Evolutionary conservation across 2,888 invertebrate species (phyloP).

Genomic region (Microplitis deprimator): DNA sequence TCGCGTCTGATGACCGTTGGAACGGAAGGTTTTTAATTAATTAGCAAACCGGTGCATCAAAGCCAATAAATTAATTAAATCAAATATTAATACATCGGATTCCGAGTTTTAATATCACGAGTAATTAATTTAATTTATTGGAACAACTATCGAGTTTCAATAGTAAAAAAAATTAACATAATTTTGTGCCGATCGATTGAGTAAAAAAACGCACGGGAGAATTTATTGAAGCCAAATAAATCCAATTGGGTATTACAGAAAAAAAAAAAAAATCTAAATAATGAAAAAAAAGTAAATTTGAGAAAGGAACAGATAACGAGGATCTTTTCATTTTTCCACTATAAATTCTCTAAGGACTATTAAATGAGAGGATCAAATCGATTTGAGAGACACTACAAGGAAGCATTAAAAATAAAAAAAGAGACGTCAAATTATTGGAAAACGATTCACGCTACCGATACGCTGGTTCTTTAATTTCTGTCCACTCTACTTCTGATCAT

Average conservation of each 20-base stretch:
- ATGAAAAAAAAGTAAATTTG: not conserved
- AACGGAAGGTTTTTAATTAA: too few relatives aligned
- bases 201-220: not conserved
- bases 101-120: too few relatives aligned
- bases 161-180: not conserved
- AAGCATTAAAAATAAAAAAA: not conserved
- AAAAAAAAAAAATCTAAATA: not conserved
- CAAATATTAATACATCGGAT: too few relatives aligned
- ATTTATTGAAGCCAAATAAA: not conserved
- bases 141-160: too few relatives aligned
- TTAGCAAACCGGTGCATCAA: too few relatives aligned
- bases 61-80: too few relatives aligned
- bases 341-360: not conserved
- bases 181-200: not conserved
- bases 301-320: not conserved
- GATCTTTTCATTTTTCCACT: not conserved
- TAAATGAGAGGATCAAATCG: not conserved
- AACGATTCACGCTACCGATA: not conserved
- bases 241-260: not conserved
- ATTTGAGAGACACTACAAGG: slow-evolving; percentile 1
- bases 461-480: not conserved
- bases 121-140: too few relatives aligned
- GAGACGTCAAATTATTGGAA: not conserved
- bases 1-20: not conserved
- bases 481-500: not conserved